These are phyloP conservation scores for Melieria picta DNA, from an alignment of 2,888 invertebrate species.

Conservation along the genomic window DNA sequence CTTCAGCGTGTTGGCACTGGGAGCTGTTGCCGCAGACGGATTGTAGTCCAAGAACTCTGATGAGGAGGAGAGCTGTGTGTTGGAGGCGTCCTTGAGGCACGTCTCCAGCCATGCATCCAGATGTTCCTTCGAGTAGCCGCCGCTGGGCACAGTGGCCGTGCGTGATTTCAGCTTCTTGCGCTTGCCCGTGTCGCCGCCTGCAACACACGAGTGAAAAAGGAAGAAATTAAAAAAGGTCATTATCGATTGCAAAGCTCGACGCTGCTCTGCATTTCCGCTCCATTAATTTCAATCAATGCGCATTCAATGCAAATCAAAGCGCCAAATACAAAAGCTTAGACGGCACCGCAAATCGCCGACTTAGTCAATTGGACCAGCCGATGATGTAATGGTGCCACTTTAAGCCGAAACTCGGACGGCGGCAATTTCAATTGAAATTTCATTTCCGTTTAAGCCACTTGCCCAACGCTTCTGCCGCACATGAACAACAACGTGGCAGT, in stretches of 20 bases:
- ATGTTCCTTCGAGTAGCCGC: constrained; percentile 61
- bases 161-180: constrained; percentile 64
- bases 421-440: no score
- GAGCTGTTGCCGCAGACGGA: constrained; percentile 45
- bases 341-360: no score
- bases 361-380: no score
- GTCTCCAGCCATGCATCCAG: constrained; percentile 66
- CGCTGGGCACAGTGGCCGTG: constrained; percentile 50
- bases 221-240: background rate
- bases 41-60: constrained; percentile 65
- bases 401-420: no score
- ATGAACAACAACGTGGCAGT: no score
- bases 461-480: no score
- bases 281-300: constrained; percentile 28
- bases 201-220: constrained; percentile 16
- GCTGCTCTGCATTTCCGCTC: constrained; percentile 33
- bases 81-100: constrained; percentile 63
- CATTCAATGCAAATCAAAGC: constrained; percentile 7
- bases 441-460: no score
- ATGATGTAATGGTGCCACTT: no score
- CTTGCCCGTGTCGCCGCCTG: constrained; percentile 54
- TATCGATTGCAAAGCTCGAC: constrained; percentile 4
- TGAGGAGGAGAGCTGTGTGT: constrained; percentile 63
- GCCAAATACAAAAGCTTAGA: no score
- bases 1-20: constrained; percentile 42